Conservation (phyloP, 1,140 invertebrate genomes). For the Dendroctonus ponderosae region DNA sequence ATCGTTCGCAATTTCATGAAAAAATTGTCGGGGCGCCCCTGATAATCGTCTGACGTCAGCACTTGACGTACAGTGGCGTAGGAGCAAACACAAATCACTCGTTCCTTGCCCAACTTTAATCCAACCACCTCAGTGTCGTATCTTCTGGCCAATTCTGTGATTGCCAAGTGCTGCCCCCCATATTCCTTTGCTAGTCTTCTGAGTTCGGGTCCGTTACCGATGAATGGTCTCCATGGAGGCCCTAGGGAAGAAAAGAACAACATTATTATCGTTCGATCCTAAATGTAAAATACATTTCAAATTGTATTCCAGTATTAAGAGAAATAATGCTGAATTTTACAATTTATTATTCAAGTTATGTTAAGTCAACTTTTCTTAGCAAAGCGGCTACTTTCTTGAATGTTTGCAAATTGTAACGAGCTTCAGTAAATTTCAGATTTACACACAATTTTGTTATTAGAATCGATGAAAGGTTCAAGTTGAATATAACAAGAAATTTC, state of each 20-base stretch:
- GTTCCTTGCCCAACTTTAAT: constrained; percentile 56
- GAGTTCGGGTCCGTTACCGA: constrained; percentile 41
- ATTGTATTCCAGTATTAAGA: too few relatives aligned
- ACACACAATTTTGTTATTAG: too few relatives aligned
- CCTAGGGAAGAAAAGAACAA: constrained; percentile 36
- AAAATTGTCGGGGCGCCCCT: constrained; percentile 68
- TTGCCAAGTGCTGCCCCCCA: constrained; percentile 45
- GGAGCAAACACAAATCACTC: constrained; percentile 63
- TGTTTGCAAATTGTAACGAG: too few relatives aligned
- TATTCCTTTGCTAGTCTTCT: constrained; percentile 25
- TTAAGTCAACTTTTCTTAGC: too few relatives aligned
- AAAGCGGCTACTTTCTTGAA: too few relatives aligned
- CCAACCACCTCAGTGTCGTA: constrained; percentile 44
- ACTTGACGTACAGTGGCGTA: constrained; percentile 61
- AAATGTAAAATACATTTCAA: too few relatives aligned
- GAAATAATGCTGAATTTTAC: too few relatives aligned
- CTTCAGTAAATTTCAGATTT: too few relatives aligned
- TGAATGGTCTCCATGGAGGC: constrained; percentile 44
- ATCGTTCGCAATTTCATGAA: constrained; percentile 64
- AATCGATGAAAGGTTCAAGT: too few relatives aligned
- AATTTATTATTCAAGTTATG: too few relatives aligned
- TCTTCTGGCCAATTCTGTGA: constrained; percentile 38
- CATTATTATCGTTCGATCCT: background rate
- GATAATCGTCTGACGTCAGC: constrained; percentile 62
- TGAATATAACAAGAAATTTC: too few relatives aligned